These are phyloP conservation scores for Apamea epomidion DNA, from an alignment of 2,888 invertebrate species.

Conservation along the genomic window DNA sequence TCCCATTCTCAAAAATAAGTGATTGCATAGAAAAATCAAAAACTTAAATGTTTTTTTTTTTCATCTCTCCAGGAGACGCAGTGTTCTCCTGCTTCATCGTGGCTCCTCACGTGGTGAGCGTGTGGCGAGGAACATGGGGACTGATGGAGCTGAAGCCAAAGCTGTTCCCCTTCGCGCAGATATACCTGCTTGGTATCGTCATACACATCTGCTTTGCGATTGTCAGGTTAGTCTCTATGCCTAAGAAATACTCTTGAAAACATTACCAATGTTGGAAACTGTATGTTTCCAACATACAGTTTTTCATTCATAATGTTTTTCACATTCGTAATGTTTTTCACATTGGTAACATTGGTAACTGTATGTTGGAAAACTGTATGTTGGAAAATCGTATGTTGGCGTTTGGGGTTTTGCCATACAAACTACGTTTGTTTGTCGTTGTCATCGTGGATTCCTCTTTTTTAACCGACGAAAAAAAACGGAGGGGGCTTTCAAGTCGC, in stretches of 20 bases:
- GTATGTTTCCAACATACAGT: too few species aligned
- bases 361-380: background rate
- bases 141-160: constrained; percentile 93
- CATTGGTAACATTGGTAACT: too few species aligned
- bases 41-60: background rate
- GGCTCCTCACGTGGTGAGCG: constrained; percentile 95
- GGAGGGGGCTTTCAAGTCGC: too few species aligned
- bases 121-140: constrained; percentile 96
- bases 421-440: background rate
- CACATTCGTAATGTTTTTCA: too few species aligned
- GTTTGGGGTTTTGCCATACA: background rate
- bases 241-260: background rate
- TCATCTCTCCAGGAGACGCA: constrained; percentile 77
- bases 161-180: constrained; percentile 88
- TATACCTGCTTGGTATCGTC: constrained; percentile 87
- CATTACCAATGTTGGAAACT: background rate
- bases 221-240: constrained; percentile 79
- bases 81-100: constrained; percentile 87
- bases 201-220: constrained; percentile 90
- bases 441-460: background rate
- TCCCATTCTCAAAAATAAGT: background rate
- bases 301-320: too few species aligned
- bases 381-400: background rate
- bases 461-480: too few species aligned
- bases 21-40: background rate